phyloP scores from a whole-genome alignment of 2,113 vertebrate species.

The Macrotis lagotis region DNA sequence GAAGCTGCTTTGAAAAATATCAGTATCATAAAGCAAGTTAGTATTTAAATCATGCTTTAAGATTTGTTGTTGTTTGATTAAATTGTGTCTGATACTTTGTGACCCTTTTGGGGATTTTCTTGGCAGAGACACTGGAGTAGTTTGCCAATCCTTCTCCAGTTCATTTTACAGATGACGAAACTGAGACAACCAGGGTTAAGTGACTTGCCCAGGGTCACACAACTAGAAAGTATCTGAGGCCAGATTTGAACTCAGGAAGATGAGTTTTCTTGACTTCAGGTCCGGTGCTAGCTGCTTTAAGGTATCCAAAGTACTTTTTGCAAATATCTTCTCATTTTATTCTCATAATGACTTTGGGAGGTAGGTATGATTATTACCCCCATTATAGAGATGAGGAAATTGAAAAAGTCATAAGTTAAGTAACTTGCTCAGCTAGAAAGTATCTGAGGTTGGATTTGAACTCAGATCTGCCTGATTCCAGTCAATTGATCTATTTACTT shows the following conservation, averaged over 20 bases:
- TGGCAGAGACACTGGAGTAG: background rate
- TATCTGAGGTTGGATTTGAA: background rate
- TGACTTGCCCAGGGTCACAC: background rate
- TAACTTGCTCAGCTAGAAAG: background rate
- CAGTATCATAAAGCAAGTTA: background rate
- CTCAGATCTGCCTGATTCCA: background rate
- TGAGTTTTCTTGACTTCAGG: background rate
- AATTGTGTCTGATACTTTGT: background rate
- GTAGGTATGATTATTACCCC: background rate
- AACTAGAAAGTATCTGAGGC: background rate
- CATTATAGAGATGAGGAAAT: background rate
- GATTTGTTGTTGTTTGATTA: background rate
- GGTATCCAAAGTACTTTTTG: too few relatives aligned
- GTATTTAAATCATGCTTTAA: background rate
- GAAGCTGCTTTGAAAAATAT: background rate
- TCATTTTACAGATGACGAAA: background rate
- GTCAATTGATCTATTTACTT: background rate
- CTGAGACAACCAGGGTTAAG: background rate
- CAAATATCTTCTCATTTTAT: too few relatives aligned
- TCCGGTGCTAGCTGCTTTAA: too few relatives aligned
- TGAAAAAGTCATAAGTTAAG: background rate
- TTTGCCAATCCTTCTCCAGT: background rate
- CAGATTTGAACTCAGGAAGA: too few relatives aligned
- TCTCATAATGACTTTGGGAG: too few relatives aligned
- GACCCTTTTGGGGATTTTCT: background rate